A percentile compares a stretch with the other conserved stretches of the same genome.
Evolutionary conservation across 2,113 vertebrate species (phyloP).

Genomic region (Melanerpes aurifrons): DNA sequence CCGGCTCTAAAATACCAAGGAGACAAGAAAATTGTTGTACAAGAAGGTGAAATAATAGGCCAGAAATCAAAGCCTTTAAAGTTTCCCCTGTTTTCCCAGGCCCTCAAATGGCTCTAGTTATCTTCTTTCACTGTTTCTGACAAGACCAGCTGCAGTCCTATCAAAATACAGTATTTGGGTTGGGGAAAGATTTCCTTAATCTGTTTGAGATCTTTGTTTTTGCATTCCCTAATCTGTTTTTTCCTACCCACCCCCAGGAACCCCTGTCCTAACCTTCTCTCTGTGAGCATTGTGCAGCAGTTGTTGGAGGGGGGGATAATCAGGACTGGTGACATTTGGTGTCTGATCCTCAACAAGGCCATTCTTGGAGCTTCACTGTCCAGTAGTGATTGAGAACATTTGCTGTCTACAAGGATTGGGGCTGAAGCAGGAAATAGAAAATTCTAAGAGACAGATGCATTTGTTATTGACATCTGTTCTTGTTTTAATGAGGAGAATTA

Average conservation of each 20-base stretch:
- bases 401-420: not conserved
- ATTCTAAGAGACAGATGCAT: conserved; percentile 10
- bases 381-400: not conserved
- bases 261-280: not conserved
- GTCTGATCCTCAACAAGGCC: not conserved
- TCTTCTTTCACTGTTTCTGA: not conserved
- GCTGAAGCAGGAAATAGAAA: conserved; percentile 19
- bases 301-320: not conserved
- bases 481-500: conserved; percentile 40
- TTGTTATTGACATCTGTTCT: conserved; percentile 28
- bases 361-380: not conserved
- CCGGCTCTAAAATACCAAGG: not conserved
- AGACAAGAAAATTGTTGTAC: not conserved
- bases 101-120: not conserved
- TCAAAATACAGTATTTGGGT: not conserved
- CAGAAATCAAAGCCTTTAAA: not conserved
- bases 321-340: conserved; percentile 1
- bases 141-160: not conserved
- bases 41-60: not conserved
- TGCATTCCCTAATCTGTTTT: not conserved
- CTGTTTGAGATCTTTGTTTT: not conserved
- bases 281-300: not conserved
- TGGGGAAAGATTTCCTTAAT: not conserved
- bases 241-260: not conserved
- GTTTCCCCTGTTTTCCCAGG: not conserved